Percentiles rank a stretch among this genome's conserved stretches.
Conservation (phyloP, 2,888 invertebrate genomes). For the Odontocerum albicorne region DNA sequence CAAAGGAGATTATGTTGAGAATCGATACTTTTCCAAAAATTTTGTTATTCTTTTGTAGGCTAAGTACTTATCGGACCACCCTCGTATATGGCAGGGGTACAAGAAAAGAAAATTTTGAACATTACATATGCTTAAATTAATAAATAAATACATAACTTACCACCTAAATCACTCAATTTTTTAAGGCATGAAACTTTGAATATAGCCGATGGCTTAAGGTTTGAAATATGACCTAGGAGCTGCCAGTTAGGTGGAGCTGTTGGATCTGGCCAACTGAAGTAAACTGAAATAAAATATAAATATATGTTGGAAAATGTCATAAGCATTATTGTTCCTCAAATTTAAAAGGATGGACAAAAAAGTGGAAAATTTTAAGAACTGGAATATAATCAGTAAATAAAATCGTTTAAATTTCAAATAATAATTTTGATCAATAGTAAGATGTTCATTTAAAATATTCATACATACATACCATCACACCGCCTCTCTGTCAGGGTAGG, state of each 20-base stretch:
- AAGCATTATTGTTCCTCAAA: neutral
- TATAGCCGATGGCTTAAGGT: constrained; percentile 94
- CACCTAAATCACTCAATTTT: constrained; percentile 69
- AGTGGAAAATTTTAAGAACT: neutral
- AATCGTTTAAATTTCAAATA: no score
- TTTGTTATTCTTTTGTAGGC: no score
- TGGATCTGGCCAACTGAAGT: constrained; percentile 93
- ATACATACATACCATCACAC: no score
- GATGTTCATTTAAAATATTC: no score
- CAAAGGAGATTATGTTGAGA: no score
- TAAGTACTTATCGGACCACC: no score
- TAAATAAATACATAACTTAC: constrained; percentile 38
- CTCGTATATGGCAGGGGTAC: no score
- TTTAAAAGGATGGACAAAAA: neutral
- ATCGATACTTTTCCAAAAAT: no score
- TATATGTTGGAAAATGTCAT: constrained; percentile 1
- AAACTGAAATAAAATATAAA: constrained; percentile 58
- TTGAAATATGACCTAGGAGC: constrained; percentile 88
- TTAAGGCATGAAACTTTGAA: constrained; percentile 91
- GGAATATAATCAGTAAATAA: no score
- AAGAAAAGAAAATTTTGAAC: no score
- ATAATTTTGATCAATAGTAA: no score
- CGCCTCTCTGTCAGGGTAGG: no score
- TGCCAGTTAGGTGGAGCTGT: constrained; percentile 92
- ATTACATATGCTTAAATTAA: neutral